phyloP scores from a whole-genome alignment of 2,113 vertebrate species.

The Sapajus apella region DNA sequence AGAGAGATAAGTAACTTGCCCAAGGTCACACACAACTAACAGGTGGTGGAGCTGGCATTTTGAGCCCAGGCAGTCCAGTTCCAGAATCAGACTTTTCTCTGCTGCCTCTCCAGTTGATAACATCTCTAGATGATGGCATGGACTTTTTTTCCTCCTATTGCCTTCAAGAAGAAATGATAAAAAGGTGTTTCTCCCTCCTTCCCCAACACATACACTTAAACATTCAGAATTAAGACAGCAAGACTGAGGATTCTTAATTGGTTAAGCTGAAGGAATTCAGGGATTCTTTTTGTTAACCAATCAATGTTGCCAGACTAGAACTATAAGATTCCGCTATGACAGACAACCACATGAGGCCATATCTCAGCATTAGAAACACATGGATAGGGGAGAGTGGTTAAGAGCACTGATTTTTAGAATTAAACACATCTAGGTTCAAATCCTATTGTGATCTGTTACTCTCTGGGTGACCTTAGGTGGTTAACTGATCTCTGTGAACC shows the following conservation, averaged over 20 bases:
- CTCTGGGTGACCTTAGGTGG: not conserved
- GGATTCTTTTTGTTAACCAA: not conserved
- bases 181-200: not conserved
- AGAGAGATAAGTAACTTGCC: not conserved
- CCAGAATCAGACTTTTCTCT: not conserved
- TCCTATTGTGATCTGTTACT: not conserved
- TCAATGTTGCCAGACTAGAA: not conserved
- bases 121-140: not conserved
- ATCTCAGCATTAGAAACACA: not conserved
- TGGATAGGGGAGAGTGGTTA: not conserved
- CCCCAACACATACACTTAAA: not conserved
- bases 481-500: not conserved
- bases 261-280: conserved; percentile 21
- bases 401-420: conserved; percentile 12
- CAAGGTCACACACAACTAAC: not conserved
- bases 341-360: not conserved
- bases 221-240: not conserved
- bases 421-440: not conserved
- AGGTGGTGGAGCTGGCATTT: not conserved
- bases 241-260: not conserved
- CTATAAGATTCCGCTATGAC: not conserved
- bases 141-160: not conserved
- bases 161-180: conserved; percentile 43
- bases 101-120: not conserved
- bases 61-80: not conserved